Evolutionary conservation across 2,113 vertebrate genomes (phyloP).

Genomic region (Himantopus leucocephalus): DNA sequence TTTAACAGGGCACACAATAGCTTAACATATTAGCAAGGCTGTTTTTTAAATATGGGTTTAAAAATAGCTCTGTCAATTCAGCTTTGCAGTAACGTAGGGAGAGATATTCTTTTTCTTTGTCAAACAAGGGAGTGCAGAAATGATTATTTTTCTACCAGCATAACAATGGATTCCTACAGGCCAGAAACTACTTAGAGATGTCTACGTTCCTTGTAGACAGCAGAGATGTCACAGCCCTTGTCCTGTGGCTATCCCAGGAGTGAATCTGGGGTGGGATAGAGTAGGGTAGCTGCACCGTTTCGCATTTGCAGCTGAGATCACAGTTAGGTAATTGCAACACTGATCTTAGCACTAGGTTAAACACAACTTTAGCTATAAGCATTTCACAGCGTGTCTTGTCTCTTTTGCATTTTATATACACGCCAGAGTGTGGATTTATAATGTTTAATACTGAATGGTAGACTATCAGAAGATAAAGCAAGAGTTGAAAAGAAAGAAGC

Average conservation of each 20-base stretch:
- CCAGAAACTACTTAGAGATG: background rate
- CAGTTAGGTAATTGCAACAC: background rate
- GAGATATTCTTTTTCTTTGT: background rate
- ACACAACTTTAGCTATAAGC: background rate
- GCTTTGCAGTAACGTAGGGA: background rate
- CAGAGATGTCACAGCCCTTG: background rate
- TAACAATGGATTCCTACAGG: background rate
- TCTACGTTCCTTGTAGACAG: background rate
- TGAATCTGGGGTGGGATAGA: background rate
- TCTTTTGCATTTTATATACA: background rate
- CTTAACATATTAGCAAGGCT: background rate
- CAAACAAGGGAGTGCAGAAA: background rate
- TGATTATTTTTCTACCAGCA: background rate
- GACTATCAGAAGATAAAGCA: background rate
- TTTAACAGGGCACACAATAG: background rate
- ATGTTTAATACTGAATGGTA: background rate
- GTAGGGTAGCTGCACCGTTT: background rate
- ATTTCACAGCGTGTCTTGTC: background rate
- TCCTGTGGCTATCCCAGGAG: background rate
- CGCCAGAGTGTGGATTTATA: background rate
- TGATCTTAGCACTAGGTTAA: background rate
- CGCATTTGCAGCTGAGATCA: background rate
- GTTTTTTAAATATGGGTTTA: background rate
- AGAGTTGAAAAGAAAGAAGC: background rate
- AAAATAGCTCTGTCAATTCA: fast-evolving